Evolutionary conservation across 2,113 vertebrate genomes (phyloP).

Genomic region (Chascanopsetta lugubris): DNA sequence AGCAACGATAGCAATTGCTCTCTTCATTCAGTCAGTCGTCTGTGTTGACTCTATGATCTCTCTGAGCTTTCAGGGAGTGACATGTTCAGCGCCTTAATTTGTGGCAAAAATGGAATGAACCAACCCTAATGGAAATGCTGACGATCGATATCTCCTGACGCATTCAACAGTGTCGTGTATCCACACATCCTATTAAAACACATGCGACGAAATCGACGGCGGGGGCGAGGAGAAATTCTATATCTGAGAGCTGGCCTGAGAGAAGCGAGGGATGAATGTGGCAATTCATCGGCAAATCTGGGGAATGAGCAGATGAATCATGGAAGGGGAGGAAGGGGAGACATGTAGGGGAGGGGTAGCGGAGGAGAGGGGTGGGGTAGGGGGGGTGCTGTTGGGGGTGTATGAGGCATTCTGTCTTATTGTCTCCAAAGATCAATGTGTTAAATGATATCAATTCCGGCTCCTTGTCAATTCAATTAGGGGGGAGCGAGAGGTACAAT

Average conservation of each 20-base stretch:
- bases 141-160: not conserved
- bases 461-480: slow-evolving; percentile 85
- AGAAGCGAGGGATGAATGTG: slow-evolving; percentile 38
- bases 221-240: not conserved
- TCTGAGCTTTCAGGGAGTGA: slow-evolving; percentile 1
- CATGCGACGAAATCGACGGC: slow-evolving; percentile 37
- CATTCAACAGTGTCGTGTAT: slow-evolving; percentile 2
- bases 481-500: slow-evolving; percentile 81
- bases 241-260: not conserved
- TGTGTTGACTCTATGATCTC: slow-evolving; percentile 6
- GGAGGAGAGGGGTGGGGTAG: not conserved
- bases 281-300: slow-evolving; percentile 65
- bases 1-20: too few relatives aligned
- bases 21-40: not conserved
- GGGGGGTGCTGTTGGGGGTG: not conserved
- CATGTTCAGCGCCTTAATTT: slow-evolving; percentile 14
- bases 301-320: slow-evolving; percentile 63
- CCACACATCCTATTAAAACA: slow-evolving; percentile 16
- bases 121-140: slow-evolving; percentile 9
- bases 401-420: slow-evolving; percentile 60
- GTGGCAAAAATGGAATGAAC: not conserved
- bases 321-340: slow-evolving; percentile 18
- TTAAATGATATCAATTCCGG: slow-evolving; percentile 84
- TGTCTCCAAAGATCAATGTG: slow-evolving; percentile 79
- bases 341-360: slow-evolving; percentile 48